These are phyloP conservation scores for Lichenostomus cassidix DNA, from an alignment of 2,113 vertebrate genomes.

Conservation along the genomic window DNA sequence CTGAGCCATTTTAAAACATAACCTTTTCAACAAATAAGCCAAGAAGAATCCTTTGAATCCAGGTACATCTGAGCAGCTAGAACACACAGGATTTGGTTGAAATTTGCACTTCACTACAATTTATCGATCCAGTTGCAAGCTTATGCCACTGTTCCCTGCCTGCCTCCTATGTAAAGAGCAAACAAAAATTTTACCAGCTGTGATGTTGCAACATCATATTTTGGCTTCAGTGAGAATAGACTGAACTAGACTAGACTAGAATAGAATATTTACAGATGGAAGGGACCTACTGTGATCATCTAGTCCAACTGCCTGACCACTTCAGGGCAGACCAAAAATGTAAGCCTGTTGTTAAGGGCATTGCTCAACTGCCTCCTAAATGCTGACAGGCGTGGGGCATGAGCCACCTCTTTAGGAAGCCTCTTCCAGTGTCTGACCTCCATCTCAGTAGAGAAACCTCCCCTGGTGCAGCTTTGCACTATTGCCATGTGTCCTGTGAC, in stretches of 20 bases:
- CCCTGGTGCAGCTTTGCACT: not conserved
- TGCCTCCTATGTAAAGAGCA: not conserved
- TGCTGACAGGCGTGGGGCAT: rapidly evolving
- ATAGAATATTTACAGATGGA: not conserved
- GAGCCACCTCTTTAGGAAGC: not conserved
- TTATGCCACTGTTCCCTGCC: not conserved
- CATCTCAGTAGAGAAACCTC: not conserved
- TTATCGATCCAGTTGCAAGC: not conserved
- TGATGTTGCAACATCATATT: not conserved
- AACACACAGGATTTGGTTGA: not conserved
- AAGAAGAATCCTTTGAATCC: not conserved
- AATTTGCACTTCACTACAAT: not conserved
- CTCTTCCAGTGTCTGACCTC: not conserved
- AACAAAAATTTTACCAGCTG: not conserved
- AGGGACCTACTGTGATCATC: not conserved
- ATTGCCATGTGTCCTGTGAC: not conserved
- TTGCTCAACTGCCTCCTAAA: not conserved
- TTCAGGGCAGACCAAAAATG: not conserved
- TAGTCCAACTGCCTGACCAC: not conserved
- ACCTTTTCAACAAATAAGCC: not conserved
- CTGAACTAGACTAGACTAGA: not conserved
- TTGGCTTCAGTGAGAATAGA: not conserved
- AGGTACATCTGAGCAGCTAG: not conserved
- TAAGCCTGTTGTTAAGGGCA: not conserved
- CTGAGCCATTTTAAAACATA: not conserved